A percentile compares a stretch with the other conserved stretches of the same genome.
phyloP scores from a whole-genome alignment of 2,888 invertebrate species.

The Epinotia demarniana region DNA sequence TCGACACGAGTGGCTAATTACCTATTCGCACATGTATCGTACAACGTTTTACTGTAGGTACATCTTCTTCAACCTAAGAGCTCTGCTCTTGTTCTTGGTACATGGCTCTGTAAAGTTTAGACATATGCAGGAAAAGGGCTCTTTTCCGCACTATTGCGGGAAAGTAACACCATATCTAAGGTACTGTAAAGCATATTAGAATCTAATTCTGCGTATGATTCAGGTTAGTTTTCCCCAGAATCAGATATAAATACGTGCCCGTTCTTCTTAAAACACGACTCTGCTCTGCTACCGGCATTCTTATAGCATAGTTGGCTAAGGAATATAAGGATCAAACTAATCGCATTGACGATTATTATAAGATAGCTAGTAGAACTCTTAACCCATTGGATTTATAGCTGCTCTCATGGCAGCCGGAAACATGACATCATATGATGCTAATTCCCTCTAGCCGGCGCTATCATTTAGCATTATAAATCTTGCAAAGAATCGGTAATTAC shows the following conservation, averaged over 20 bases:
- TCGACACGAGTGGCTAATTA: too few species aligned
- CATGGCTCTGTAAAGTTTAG: too few species aligned
- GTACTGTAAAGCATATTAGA: too few species aligned
- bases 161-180: too few species aligned
- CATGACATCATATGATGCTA: conserved; percentile 79
- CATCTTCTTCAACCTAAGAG: too few species aligned
- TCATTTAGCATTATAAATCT: conserved; percentile 70
- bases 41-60: too few species aligned
- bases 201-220: too few species aligned
- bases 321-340: conserved; percentile 72
- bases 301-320: conserved; percentile 57
- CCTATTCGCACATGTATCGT: too few species aligned
- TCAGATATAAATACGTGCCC: too few species aligned
- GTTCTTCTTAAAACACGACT: not conserved
- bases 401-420: conserved; percentile 73
- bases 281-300: not conserved
- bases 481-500: conserved; percentile 62
- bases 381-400: conserved; percentile 74
- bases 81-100: too few species aligned
- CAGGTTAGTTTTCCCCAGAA: not conserved
- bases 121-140: too few species aligned
- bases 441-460: conserved; percentile 69
- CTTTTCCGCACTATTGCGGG: too few species aligned
- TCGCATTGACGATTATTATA: conserved; percentile 77
- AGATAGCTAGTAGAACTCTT: conserved; percentile 70